Evolutionary conservation across 2,797 vertebrate species (phyloP).

Genomic region (Telmatherina bonti): DNA sequence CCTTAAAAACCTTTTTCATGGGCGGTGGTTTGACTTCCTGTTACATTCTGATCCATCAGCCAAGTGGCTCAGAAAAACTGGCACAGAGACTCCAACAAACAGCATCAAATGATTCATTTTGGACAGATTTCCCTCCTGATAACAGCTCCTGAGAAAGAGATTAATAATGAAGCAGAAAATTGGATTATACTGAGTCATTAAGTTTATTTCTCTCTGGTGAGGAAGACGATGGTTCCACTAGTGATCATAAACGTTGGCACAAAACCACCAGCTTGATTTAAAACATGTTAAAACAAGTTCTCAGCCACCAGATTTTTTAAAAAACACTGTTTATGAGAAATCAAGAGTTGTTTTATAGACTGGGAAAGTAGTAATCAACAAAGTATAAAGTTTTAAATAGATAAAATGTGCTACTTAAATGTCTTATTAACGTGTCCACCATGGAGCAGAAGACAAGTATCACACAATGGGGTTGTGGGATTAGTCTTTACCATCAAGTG

Average conservation of each 20-base stretch:
- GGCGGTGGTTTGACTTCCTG: too few species aligned
- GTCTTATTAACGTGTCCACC: too few species aligned
- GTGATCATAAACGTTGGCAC: conserved; percentile 56
- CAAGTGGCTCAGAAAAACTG: conserved; percentile 12
- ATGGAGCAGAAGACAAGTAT: too few species aligned
- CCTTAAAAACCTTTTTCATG: too few species aligned
- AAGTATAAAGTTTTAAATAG: neutral
- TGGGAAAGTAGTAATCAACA: conserved; percentile 3
- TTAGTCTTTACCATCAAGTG: too few species aligned
- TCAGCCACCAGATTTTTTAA: conserved; percentile 3
- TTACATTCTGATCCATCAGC: too few species aligned
- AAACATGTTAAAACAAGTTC: conserved; percentile 43
- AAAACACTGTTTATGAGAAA: conserved; percentile 18
- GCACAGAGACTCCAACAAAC: conserved; percentile 38
- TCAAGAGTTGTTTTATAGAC: conserved; percentile 24
- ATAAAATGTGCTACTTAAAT: neutral
- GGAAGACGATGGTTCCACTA: conserved; percentile 60
- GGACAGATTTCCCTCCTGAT: conserved; percentile 46
- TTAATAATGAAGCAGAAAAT: conserved; percentile 77
- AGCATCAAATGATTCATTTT: conserved; percentile 43
- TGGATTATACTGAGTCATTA: conserved; percentile 70
- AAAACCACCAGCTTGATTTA: conserved; percentile 52
- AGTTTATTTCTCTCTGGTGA: conserved; percentile 67
- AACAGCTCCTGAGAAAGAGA: conserved; percentile 63
- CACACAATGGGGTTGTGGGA: too few species aligned